These are phyloP conservation scores for Gonioctena quinquepunctata DNA, from an alignment of 1,140 invertebrate species.

Conservation along the genomic window DNA sequence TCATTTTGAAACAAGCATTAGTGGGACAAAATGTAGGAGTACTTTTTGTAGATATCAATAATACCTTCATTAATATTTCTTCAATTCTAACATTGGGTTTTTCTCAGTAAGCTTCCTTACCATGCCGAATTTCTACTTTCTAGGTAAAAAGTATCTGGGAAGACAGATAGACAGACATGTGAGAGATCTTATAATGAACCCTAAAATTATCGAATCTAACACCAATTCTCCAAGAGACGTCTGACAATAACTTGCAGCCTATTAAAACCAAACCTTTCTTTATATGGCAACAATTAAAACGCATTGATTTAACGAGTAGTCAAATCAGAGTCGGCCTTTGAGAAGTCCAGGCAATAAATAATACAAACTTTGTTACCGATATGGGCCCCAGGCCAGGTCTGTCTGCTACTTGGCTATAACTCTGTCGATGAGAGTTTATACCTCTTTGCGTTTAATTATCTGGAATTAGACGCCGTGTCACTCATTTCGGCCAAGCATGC, in stretches of 20 bases:
- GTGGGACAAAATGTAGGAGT: too few species aligned
- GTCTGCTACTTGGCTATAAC: conserved; percentile 13
- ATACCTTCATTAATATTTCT: too few species aligned
- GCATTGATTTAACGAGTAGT: conserved; percentile 4
- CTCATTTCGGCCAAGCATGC: background rate
- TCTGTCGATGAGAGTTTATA: conserved; percentile 4
- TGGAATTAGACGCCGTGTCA: conserved; percentile 1
- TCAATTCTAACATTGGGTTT: too few species aligned
- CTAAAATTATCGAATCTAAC: background rate
- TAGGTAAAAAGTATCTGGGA: too few species aligned
- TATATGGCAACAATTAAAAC: background rate
- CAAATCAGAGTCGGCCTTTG: conserved; percentile 5
- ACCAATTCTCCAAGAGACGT: background rate
- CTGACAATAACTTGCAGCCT: background rate
- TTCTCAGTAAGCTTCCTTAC: too few species aligned
- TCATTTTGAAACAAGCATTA: too few species aligned
- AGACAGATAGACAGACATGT: too few species aligned
- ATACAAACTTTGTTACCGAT: conserved; percentile 12
- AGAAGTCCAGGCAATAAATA: background rate
- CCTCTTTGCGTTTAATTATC: conserved; percentile 12
- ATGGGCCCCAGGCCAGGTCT: background rate
- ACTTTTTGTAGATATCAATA: too few species aligned
- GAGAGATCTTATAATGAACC: too few species aligned
- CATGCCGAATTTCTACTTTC: too few species aligned
- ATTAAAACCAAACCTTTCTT: background rate